Base-by-base conservation (phyloP, 2,113 vertebrate species). In the Varanus komodoensis region DNA sequence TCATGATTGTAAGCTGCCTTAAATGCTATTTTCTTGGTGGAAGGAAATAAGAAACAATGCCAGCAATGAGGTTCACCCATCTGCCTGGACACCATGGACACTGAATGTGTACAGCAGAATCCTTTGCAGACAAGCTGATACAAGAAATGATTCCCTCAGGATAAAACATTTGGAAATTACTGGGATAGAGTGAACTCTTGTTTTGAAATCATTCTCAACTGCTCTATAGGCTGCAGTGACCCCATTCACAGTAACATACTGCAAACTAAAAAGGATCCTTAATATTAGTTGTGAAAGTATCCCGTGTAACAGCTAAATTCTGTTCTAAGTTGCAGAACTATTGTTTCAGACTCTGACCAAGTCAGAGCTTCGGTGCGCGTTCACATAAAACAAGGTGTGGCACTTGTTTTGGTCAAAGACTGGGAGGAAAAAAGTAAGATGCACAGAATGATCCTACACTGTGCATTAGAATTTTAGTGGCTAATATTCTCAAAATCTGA, bases 361-460 rank as follows among this genome's bases (percentile, higher is more conserved):
- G 8, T 61, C 57, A n/a, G 1, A 9, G 74, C 12, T 77, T 77
- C 44, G 34, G 17, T 77, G 14, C 44, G 21, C 74, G 7, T 14
- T 15, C 17, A 3, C 17, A 61, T 61, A 11, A 61, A 38, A 77
- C 2, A 6, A 38, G 8, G 21, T 44, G 34, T 77, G 74, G 74
- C 6, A 77, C 34, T 77, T 77, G 15, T 77, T 38, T 77, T 21
- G 19, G 4, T 77, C 2, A 38, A 38, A 77, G 34, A 77, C 19
- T 21, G 12, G 38, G 54, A 54, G 6, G 54, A 38, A 38, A 77
- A 75, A 38, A 17, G 81, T 11, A 11, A 27, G 38, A 83, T 89
- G 91, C 23, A 94, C 81, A 27, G 91, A 93, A 92, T 82, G 0
- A 1, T 91, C 90, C 86, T 95, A 32, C 88, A 94, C 87, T 25